Conservation (phyloP, 2,113 vertebrate species). For the Brienomyrus brachyistius region DNA sequence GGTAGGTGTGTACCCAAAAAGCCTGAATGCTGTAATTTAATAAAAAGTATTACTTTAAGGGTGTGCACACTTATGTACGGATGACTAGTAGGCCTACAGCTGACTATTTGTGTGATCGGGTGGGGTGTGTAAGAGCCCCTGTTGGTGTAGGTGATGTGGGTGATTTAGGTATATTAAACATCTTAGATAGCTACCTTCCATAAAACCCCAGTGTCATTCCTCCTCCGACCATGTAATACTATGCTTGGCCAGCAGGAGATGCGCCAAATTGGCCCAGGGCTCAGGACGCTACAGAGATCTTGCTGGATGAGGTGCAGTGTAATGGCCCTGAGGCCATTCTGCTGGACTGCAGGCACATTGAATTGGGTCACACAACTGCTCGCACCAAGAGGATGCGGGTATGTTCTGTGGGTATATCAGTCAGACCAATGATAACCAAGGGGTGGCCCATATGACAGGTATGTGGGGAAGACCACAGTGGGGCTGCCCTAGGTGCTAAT, state of each 20-base stretch:
- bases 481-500: background rate
- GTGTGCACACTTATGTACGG: too few relatives aligned
- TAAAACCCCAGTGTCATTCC: background rate
- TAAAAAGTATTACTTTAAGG: too few relatives aligned
- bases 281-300: slow-evolving; percentile 54
- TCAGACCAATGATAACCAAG: slow-evolving; percentile 27
- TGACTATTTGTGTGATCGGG: background rate
- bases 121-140: background rate
- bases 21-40: too few relatives aligned
- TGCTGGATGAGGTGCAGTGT: slow-evolving; percentile 76
- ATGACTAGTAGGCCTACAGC: background rate
- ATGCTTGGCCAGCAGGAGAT: slow-evolving; percentile 42
- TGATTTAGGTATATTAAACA: background rate
- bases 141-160: background rate
- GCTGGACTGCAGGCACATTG: slow-evolving; percentile 63
- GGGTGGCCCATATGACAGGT: slow-evolving; percentile 33
- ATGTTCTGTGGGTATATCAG: slow-evolving; percentile 53
- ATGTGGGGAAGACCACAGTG: background rate
- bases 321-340: slow-evolving; percentile 61
- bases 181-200: background rate
- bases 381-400: slow-evolving; percentile 72
- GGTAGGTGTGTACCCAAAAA: too few relatives aligned
- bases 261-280: slow-evolving; percentile 36
- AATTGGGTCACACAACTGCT: slow-evolving; percentile 80
- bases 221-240: background rate